Base-by-base conservation (phyloP, 2,113 vertebrate genomes). In the Megaceryle torquata region DNA sequence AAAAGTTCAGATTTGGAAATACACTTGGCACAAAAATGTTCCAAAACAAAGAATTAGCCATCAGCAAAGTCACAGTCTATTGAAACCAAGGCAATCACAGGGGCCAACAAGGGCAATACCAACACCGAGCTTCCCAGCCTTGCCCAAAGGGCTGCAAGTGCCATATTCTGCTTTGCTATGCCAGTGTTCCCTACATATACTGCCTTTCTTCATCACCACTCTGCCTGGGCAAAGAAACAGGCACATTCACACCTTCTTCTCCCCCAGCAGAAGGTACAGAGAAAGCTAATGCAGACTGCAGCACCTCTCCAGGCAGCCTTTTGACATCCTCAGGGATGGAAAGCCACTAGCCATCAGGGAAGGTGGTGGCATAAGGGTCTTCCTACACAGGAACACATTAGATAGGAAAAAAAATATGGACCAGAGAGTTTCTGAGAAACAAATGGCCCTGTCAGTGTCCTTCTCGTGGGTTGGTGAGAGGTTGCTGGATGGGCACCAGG, bases 1-100 rank as follows among this genome's bases (percentile, higher is more conserved):
- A 51, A 69, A 81, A 86, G 64, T 60, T 86, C 86, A 72, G 48
- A 60, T 68, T 88, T 95, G 75, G 63, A 76, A 95, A 63, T 56
- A 60, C 11, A 93, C 43, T 79, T 54, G 31, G 56, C 56, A 71
- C 21, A 54, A 56, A 76, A 86, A 43, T 19, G 29, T 51, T 92
- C 56, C 51, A 28, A 24, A 56, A 31, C 18, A 37, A 75, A 95
- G 51, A 82, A 74, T 31, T 4, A 79, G n/a, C 46, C 0, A 0
- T n/a, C 60, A 59, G 65, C 51, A 50, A 59, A 82, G 39, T 28
- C 51, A 9, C 2, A 13, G 12, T 50, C 64, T 63, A 5, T 11
- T 0, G 1, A 35, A 91, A n/a, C 22, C 1, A 1, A 70, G 54
- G 67, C 43, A 68, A 48, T 22, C 43, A 68, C 44, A 16, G 43